Evolutionary conservation across 1,140 invertebrate genomes (phyloP).

Genomic region (Vollenhovia emeryi): DNA sequence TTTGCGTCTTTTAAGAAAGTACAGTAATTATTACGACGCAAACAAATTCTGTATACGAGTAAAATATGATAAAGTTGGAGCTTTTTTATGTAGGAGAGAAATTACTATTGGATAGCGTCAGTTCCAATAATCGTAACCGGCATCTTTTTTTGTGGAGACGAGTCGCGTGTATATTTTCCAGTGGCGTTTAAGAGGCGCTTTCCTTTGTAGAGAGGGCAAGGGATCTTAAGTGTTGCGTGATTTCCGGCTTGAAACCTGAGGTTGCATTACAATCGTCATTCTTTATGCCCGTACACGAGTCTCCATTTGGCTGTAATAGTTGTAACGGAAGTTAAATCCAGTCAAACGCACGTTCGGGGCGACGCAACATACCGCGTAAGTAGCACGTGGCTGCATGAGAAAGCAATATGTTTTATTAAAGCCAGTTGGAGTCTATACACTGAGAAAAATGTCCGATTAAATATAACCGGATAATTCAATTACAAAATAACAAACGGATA

Average conservation of each 20-base stretch:
- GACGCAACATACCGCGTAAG: not conserved
- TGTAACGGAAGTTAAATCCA: constrained; percentile 57
- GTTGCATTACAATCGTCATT: constrained; percentile 70
- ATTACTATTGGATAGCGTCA: not conserved
- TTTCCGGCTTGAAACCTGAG: constrained; percentile 68
- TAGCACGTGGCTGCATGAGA: not conserved
- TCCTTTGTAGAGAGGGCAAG: constrained; percentile 29
- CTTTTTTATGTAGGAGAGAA: not conserved
- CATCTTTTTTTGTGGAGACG: not conserved
- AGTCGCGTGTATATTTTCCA: constrained; percentile 40
- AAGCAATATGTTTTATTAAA: constrained; percentile 10
- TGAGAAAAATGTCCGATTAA: too few relatives aligned
- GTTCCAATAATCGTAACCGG: not conserved
- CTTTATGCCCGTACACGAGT: constrained; percentile 63
- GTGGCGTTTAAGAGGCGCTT: constrained; percentile 50
- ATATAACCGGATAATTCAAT: too few relatives aligned
- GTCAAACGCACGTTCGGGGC: not conserved
- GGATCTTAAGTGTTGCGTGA: constrained; percentile 70
- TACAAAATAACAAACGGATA: too few relatives aligned
- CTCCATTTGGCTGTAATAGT: constrained; percentile 45
- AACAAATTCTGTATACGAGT: not conserved
- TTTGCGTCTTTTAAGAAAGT: not conserved
- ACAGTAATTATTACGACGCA: not conserved
- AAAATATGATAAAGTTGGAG: not conserved
- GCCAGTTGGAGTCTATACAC: not conserved